phyloP scores from a whole-genome alignment of 2,113 vertebrate species.

The Chrysemys picta region DNA sequence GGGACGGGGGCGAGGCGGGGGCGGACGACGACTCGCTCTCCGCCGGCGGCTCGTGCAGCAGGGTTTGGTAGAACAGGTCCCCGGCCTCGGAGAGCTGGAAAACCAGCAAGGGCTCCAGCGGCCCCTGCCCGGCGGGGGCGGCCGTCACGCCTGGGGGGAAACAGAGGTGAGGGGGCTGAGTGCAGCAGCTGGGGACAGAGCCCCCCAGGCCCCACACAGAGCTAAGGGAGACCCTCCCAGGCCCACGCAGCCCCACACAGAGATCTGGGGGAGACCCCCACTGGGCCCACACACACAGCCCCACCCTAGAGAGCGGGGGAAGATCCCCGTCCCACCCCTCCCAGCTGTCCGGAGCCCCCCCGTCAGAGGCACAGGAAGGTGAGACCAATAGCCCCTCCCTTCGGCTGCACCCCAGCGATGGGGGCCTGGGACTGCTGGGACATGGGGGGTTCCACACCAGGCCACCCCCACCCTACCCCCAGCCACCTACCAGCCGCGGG shows the following conservation, averaged over 20 bases:
- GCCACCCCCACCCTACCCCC: fast-evolving
- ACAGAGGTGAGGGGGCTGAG: neutral
- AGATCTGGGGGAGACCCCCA: neutral
- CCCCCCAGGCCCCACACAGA: too few relatives aligned
- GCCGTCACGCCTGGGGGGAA: conserved; percentile 78
- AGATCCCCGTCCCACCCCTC: neutral
- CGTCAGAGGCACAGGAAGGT: neutral
- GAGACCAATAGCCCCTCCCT: fast-evolving
- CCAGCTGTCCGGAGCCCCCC: fast-evolving
- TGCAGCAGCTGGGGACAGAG: neutral
- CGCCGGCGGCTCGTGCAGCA: conserved; percentile 7
- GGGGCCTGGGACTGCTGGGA: fast-evolving
- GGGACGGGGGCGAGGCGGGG: conserved; percentile 8
- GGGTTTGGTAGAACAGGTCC: conserved; percentile 88
- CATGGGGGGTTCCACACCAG: neutral
- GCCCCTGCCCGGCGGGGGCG: neutral
- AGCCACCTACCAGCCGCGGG: conserved; percentile 77
- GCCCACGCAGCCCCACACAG: too few relatives aligned
- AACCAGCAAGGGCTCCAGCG: conserved; percentile 65
- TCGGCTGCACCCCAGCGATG: neutral
- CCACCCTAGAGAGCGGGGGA: neutral
- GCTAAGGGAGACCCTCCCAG: neutral
- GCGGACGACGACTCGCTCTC: neutral
- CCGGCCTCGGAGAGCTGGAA: conserved; percentile 88
- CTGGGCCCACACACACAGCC: too few relatives aligned